Base-by-base conservation (phyloP, 2,888 invertebrate species). In the Galeruca laticollis region DNA sequence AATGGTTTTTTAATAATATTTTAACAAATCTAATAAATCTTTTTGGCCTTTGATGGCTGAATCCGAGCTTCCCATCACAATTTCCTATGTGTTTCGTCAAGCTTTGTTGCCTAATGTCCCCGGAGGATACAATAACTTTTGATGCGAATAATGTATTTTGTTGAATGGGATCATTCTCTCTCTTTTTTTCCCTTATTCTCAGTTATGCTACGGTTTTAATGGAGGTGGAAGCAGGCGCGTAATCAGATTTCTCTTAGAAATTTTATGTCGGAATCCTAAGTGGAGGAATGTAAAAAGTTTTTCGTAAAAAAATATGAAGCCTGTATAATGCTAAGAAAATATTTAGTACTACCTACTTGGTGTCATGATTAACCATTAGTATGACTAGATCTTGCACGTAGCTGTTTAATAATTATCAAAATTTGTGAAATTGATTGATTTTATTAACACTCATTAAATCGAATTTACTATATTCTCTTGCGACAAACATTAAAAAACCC, bases 11-110 rank as follows among this genome's bases (percentile, higher is more conserved):
- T 63, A 66, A 66, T 51, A 66, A 66, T 60, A 66, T 66, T 66
- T 66, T 66, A 59, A 66, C 59, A 59, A 66, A 66, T 59, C 66
- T 66, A 66, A 66, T 66, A 66, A 66, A 66, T 66, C 65, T 66
- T 37, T 57, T 37, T 59, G 47, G 31, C 20, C 59, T 66, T 66
- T 66, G 65, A 66, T 66, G 59, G 59, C 33, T 37, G 65, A 66
- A 47, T 35, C 59, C 47, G 21, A 57, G 65, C 26, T 21, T 54
- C 21, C 40, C 52, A 40, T 52, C 63, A 63, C 63, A 40, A 54
- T 63, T 63, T 63, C 51, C 51, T 62, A 52, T 35, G 37, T 56
- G 43, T 65, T 64, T 66, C 59, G 65, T 66, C 65, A 66, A 66
- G 65, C 65, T 66, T 66, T 66, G 65, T 66, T 66, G 65, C 65